Base-by-base conservation (phyloP, 2,797 vertebrate species). In the Falco rusticolus region DNA sequence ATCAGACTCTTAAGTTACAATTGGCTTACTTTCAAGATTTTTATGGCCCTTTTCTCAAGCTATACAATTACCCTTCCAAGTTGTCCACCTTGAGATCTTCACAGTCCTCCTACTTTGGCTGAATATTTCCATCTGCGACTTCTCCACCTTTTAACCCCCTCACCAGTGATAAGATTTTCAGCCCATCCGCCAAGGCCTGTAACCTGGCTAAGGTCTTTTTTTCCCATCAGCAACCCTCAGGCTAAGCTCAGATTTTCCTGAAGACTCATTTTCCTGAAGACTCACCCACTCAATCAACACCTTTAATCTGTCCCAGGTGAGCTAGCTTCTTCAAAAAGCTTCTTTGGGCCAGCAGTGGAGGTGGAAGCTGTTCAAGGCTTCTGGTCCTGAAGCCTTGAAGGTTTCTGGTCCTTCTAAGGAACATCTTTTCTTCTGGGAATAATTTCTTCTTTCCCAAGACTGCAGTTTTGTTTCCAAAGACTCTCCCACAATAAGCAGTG, bases 1-100 rank as follows among this genome's bases (percentile, higher is more conserved):
- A 69, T 75, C 22, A n/a, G 75, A 68, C 45, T 57, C 75, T 79
- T 74, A 91, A 94, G 85, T 87, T 85, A 74, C 41, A 56, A 26
- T 70, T 94, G 89, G 82, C 87, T 86, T 69, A 4, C 34, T 71
- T 78, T 93, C 96, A 93, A 87, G n/a, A 75, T 54, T 87, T 96
- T 95, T 94, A 94, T 54, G 83, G 53, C n/a, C 28, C 13, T 90
- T 93, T 88, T 34, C 28, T 92, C 33, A 51, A 76, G 47, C 54
- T 78, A 26, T 61, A 66, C 56, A 71, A 37, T 85, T 68, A 43
- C 13, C 13, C 20, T 34, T 83, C 65, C 2, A 26, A n/a, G 41
- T 57, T 89, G 61, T 83, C 72, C 50, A 91, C 68, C 31, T 61
- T 74, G 56, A 85, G 78, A 43, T 71, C 84, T 79, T 81, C 54